Percentiles rank a stretch among this genome's conserved stretches.
phyloP scores from a whole-genome alignment of 2,888 invertebrate genomes.

The Pandemis heparana region DNA sequence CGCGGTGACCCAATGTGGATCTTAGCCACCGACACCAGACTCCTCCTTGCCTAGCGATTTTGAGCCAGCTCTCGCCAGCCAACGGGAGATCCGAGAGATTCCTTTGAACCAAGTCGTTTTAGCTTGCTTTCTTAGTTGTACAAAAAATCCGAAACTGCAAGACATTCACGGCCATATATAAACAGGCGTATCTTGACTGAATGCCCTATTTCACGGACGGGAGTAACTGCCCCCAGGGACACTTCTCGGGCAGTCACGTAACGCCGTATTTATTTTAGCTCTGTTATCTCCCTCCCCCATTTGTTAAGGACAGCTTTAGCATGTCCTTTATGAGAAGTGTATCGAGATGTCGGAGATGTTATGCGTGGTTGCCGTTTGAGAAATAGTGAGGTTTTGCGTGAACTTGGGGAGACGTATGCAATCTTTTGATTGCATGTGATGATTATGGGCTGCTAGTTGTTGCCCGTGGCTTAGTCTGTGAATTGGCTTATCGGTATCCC shows the following conservation, averaged over 20 bases:
- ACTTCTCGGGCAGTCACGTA: conserved; percentile 45
- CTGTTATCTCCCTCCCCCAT: conserved; percentile 39
- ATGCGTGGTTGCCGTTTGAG: neutral
- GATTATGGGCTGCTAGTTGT: too few species aligned
- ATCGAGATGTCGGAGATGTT: conserved; percentile 18
- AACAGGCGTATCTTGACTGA: conserved; percentile 65
- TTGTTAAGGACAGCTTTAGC: conserved; percentile 40
- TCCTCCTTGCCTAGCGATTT: too few species aligned
- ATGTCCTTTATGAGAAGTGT: conserved; percentile 34
- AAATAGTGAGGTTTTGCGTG: neutral
- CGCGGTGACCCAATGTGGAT: too few species aligned
- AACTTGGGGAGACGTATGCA: too few species aligned
- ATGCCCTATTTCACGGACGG: conserved; percentile 57
- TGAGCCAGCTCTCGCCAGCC: too few species aligned
- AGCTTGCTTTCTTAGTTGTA: too few species aligned
- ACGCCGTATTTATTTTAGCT: conserved; percentile 39
- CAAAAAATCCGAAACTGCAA: neutral
- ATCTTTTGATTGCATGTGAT: too few species aligned
- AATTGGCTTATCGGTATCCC: too few species aligned
- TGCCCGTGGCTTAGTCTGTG: too few species aligned
- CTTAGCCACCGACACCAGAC: too few species aligned
- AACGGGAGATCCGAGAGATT: too few species aligned
- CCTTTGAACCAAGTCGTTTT: too few species aligned
- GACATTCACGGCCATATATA: conserved; percentile 45
- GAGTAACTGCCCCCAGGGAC: conserved; percentile 43